Conservation (phyloP, 1,140 invertebrate genomes). For the Spodoptera litura region DNA sequence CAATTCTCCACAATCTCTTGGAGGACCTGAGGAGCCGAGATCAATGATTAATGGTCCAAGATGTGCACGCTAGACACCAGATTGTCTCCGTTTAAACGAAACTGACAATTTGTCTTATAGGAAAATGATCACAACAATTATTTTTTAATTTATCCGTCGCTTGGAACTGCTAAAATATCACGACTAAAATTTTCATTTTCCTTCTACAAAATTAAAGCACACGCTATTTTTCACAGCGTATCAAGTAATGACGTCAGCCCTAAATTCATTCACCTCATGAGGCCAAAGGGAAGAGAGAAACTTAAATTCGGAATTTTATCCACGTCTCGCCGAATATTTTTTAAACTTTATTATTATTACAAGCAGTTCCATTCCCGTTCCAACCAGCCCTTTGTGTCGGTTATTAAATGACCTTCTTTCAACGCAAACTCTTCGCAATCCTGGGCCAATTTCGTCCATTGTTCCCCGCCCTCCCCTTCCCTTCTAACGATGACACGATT, state of each 20-base stretch:
- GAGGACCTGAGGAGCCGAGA: conserved; percentile 55
- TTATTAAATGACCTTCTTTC: conserved; percentile 49
- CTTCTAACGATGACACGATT: conserved; percentile 46
- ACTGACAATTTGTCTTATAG: conserved; percentile 43
- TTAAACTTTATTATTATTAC: conserved; percentile 45
- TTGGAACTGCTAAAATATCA: neutral
- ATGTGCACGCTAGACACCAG: conserved; percentile 58
- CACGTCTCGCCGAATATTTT: conserved; percentile 36
- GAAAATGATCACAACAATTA: conserved; percentile 39
- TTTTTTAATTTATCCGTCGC: conserved; percentile 37
- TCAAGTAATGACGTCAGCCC: conserved; percentile 2
- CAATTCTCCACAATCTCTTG: conserved; percentile 45
- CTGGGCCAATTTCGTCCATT: conserved; percentile 45
- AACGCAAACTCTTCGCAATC: conserved; percentile 34
- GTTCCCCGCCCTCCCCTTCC: conserved; percentile 33
- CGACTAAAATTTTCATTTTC: neutral
- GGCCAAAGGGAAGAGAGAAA: conserved; percentile 14
- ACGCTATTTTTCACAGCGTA: neutral
- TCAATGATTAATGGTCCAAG: conserved; percentile 63
- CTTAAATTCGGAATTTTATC: conserved; percentile 26
- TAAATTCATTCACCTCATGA: conserved; percentile 17
- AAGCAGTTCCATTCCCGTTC: conserved; percentile 37
- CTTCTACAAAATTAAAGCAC: neutral
- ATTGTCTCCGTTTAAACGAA: conserved; percentile 52
- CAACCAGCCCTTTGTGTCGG: conserved; percentile 36